A percentile compares a stretch with the other conserved stretches of the same genome.
These are phyloP conservation scores for Fulmarus glacialis DNA, from an alignment of 2,113 vertebrate genomes.

Conservation along the genomic window DNA sequence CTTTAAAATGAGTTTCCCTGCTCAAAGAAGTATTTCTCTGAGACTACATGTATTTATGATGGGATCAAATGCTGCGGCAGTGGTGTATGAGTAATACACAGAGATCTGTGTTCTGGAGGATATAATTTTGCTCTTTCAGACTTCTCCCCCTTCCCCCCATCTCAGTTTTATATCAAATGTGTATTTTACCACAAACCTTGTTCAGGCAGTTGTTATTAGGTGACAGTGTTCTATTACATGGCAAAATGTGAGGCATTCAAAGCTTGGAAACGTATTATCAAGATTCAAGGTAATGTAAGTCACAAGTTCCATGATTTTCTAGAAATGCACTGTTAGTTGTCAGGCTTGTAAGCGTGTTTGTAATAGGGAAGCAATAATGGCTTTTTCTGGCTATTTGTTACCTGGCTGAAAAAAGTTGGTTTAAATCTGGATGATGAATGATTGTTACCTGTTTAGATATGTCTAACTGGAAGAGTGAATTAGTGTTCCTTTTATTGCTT, in stretches of 20 bases:
- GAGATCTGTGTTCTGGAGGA: not conserved
- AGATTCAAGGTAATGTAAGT: not conserved
- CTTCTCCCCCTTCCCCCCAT: accelerated
- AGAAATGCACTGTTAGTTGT: not conserved
- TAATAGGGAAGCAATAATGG: not conserved
- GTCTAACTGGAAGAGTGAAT: not conserved
- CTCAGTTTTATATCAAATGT: not conserved
- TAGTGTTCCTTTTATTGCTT: not conserved
- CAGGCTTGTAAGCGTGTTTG: not conserved
- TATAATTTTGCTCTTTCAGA: not conserved
- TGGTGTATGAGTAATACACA: not conserved
- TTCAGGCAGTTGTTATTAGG: not conserved
- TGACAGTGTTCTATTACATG: not conserved
- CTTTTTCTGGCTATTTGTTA: not conserved
- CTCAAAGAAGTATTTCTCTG: not conserved
- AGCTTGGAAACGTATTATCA: not conserved
- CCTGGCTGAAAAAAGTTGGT: not conserved
- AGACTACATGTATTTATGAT: not conserved
- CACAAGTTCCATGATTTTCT: not conserved
- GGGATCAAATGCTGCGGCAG: not conserved
- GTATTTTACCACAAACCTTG: not conserved
- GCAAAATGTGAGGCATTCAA: not conserved
- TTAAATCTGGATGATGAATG: not conserved
- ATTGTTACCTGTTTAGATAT: not conserved
- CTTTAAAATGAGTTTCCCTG: not conserved